Base-by-base conservation (phyloP, 1,140 invertebrate genomes). In the Drosophila gunungcola region DNA sequence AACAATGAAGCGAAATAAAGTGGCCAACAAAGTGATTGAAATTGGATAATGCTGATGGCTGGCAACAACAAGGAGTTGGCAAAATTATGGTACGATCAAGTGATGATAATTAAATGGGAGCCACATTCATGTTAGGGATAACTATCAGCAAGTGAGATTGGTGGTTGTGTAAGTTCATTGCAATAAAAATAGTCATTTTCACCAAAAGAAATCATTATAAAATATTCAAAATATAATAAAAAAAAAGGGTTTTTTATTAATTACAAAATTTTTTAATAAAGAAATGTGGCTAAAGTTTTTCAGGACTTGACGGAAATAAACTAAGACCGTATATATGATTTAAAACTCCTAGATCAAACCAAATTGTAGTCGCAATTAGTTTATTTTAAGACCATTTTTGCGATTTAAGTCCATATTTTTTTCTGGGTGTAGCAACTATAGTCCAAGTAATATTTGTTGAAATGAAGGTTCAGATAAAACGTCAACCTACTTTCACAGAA, bases 11-110 rank as follows among this genome's bases (percentile, higher is more conserved):
- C 64, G 58, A 67, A 67, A 78, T 70, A 84, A 83, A 83, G 75
- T 83, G 80, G 72, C 61, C 61, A 79, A 84, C 69, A 82, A 83
- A 76, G 73, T 81, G 73, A 85, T 85, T 86, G 70, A 83, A 89
- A 78, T 84, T 77, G 74, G 69, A 89, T 78, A 75, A 90, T 88
- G 61, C 73, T 67, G 73, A 75, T 73, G 72, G 38, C 46, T 48
- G 54, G 41, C 63, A 55, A 46, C 63, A 68, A 70, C 67, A 70
- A 69, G 29, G 52, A 46, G 46, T 29, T 32, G 46, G 46, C 46
- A 12, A 36, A 38, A 36, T 46, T 32, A n/a, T 34, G 16, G 16
- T 4, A 16, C 34, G 60, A 34, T 65, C 63, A 65, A 65, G 42
- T 34, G 63, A 38, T 65, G 60, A 48, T 48, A 39, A 65, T 65